Evolutionary conservation across 2,113 vertebrate species (phyloP), one percentile per base, ranked within the genome.

Genomic region (Oreochromis niloticus): DNA sequence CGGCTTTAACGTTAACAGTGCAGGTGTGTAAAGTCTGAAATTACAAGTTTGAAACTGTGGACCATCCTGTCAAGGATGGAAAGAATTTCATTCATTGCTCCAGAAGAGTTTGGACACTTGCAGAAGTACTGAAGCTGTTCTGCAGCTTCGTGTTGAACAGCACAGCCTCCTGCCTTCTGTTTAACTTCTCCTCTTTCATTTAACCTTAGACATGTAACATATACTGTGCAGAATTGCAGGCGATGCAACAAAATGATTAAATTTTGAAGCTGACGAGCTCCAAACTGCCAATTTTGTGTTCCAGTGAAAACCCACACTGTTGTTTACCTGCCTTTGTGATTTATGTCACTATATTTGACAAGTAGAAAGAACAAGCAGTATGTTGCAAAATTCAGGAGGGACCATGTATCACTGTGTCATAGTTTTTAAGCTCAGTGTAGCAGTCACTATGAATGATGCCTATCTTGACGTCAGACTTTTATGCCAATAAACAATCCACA

Each of bases 261-360:
- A 39, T 66, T 66, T 22, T 66, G 34, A 0, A 66, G 34, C 32
- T 63, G 59, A 0, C 0, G 4, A 63, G 39, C 2, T 7, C 10
- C 17, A 66, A 66, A 39, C 17, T 66, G 6, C 61, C 61, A 66
- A 12, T 66, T 66, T n/a, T 1, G 17, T 39, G 61, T 66, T 66
- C 63, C 63, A 68, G 19, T 68, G 63, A 14, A 68, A 68, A 6
- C 63, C 63, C 19, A 68, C 0, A 41, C 63, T 36, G 34, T 22
- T 68, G 36, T 68, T 41, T 68, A 68, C 19, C 36, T 68, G 4
- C 36, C 63, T 68, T 68, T 68, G 36, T 41, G 63, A 41, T 43
- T 71, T 22, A 43, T 43, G n/a, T 71, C 7, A 43, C 36, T 43
- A 43, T 43, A 71, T 43, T 16, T 71, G 66, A 41, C 66, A 71